Evolutionary conservation across 2,797 vertebrate genomes (phyloP), one percentile per base, ranked within the genome.

Genomic region (Alcedo atthis): DNA sequence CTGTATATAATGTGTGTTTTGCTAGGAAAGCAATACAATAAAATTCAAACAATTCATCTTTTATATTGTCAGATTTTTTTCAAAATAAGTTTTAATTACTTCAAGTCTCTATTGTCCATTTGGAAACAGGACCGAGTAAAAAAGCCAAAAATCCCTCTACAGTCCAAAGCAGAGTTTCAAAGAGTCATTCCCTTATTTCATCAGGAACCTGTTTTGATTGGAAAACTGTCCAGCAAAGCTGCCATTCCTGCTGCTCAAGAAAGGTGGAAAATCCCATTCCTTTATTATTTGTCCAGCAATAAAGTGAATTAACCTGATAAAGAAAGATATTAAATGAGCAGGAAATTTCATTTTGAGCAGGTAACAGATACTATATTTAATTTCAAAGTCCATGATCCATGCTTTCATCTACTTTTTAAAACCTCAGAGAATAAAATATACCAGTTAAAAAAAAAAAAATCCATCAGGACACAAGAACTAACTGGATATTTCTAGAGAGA

Each of bases 11-110:
- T 1, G 1, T 8, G 3, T 12, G 45, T 3, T 57, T 55, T 46
- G 16, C n/a, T 18, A 54, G 51, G 28, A 54, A 54, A 84, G 24
- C 5, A 37, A 59, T 54, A 33, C 10, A 37, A 42, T 26, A 26
- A 35, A 28, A 7, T 10, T 25, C 0, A 0, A 5, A 14, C 18
- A 5, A 15, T 14, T 5, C 26, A 4, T 55, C 21, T 49, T 8
- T 1, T 15, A 16, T 61, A 62, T 42, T 45, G 21, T 15, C 2
- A 30, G 12, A 22, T n/a, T 33, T 89, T 89, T 78, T 81, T 10
- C 17, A 35, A 40, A 62, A 32, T 35, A 8, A 11, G 18, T 16
- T 78, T 49, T 40, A 45, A 42, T 53, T 37, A 54, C 6, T 37
- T 12, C 14, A 48, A 20, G 21, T 21, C 42, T 61, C 33, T 13